Base-by-base conservation (phyloP, 2,113 vertebrate species). In the Psophia crepitans region DNA sequence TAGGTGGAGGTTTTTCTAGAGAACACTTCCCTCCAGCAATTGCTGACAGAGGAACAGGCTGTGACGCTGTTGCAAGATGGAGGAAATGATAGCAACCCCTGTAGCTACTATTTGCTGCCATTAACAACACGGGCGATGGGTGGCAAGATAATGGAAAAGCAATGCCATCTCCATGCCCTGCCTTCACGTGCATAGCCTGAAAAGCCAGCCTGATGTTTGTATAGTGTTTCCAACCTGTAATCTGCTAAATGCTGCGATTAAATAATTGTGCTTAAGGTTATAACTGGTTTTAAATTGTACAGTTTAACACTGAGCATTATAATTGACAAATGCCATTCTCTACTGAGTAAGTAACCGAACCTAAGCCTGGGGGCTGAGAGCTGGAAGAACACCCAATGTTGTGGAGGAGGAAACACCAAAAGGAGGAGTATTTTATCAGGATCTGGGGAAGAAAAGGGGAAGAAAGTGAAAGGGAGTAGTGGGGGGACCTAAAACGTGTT, bases 261-360 rank as follows among this genome's bases (percentile, higher is more conserved):
- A 96, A 91, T 91, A 93, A 85, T 91, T 84, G 64, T 91, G 80
- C 89, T 97, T 73, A 92, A 89, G 95, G 91, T 93, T 95, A 96
- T 91, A 94, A 87, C 87, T 94, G 69, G 12, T 84, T 96, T 95
- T 82, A 77, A 86, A 68, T 68, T 46, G 61, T 69, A 83, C 41
- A 60, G 84, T 89, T 91, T 68, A 94, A 77, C 60, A 75, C 10
- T 1, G 4, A 78, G 30, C 5, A 1, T 79, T 94, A 69, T 48
- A 87, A 84, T 61, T 93, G 81, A 87, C 91, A 90, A 90, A 89
- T 7, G 3, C 43, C 48, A 41, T 89, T 96, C 57, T 19, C 44
- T 27, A 5, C 23, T 66, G 84, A 94, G 70, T 54, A 87, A 94
- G 81, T 33, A 88, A 91, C 83, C 7, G 5, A 90, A 86, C 44